Percentiles rank a stretch among this genome's conserved stretches.
These are phyloP conservation scores for Drosophila setosimentum DNA, from an alignment of 2,888 invertebrate genomes.

Conservation along the genomic window DNA sequence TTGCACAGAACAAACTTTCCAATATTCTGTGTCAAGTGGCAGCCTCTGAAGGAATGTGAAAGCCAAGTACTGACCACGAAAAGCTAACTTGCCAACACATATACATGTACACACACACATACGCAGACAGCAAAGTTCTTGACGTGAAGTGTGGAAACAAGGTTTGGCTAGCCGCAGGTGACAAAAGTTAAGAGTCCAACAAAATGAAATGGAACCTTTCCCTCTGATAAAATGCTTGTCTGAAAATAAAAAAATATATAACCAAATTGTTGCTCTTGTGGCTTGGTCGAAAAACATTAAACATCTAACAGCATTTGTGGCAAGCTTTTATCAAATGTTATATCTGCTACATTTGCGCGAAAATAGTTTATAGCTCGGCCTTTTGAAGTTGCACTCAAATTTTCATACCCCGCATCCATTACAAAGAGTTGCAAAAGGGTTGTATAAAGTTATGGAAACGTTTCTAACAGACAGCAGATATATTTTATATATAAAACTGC, in stretches of 20 bases:
- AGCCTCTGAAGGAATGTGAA: conserved; percentile 28
- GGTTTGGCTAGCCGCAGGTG: conserved; percentile 65
- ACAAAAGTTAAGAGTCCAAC: conserved; percentile 47
- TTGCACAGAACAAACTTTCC: conserved; percentile 59
- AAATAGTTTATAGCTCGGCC: conserved; percentile 63
- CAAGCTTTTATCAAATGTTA: conserved; percentile 44
- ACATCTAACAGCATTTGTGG: conserved; percentile 67
- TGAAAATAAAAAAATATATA: conserved; percentile 2
- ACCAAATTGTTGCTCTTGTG: conserved; percentile 27
- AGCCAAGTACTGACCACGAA: conserved; percentile 46
- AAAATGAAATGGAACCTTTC: conserved; percentile 25
- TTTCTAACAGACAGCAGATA: background rate
- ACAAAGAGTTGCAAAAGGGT: background rate
- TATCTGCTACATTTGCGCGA: conserved; percentile 35
- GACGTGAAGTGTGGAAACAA: conserved; percentile 29
- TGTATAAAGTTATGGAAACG: background rate
- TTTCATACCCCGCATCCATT: conserved; percentile 5
- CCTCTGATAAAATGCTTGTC: conserved; percentile 10
- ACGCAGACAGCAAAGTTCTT: conserved; percentile 18
- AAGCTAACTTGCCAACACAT: conserved; percentile 46
- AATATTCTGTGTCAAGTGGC: conserved; percentile 49
- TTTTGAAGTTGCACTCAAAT: conserved; percentile 44
- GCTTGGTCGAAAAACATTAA: conserved; percentile 50
- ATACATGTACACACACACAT: conserved; percentile 12
- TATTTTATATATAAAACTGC: background rate